Percentiles rank a stretch among this genome's conserved stretches.
Conservation (phyloP, 2,797 vertebrate species). For the Synanceia verrucosa region DNA sequence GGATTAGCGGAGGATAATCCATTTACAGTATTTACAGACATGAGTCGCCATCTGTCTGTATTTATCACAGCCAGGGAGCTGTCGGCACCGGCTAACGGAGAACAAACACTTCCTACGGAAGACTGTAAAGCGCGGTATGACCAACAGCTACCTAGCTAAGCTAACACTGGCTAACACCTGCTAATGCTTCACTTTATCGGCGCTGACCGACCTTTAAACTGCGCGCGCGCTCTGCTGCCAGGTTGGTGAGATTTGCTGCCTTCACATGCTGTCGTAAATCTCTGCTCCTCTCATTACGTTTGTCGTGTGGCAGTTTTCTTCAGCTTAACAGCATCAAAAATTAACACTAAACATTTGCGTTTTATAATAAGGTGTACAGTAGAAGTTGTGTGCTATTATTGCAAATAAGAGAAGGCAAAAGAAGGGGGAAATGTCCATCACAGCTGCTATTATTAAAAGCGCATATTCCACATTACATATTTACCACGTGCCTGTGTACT, state of each 20-base stretch:
- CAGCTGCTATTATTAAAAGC: neutral
- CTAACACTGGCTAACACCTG: accelerated
- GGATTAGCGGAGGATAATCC: conserved; percentile 83
- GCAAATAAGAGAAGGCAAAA: neutral
- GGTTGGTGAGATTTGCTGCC: conserved; percentile 37
- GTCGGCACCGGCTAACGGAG: conserved; percentile 26
- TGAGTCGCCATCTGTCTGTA: conserved; percentile 83
- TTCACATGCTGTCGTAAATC: conserved; percentile 46
- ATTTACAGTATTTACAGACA: conserved; percentile 80
- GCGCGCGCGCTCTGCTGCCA: conserved; percentile 35
- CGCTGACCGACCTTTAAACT: conserved; percentile 45
- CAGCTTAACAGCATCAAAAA: neutral
- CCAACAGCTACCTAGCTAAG: no score
- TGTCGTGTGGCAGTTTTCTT: neutral
- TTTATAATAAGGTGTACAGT: neutral
- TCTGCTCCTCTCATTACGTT: accelerated
- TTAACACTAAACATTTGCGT: neutral
- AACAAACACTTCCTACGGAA: conserved; percentile 15
- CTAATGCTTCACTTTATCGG: neutral
- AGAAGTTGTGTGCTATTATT: neutral
- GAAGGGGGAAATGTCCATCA: no score
- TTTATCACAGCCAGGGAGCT: conserved; percentile 72
- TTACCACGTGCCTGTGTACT: accelerated
- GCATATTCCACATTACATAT: neutral
- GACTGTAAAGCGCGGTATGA: neutral